Evolutionary conservation across 2,797 vertebrate species (phyloP).

Genomic region (Sebastiscus tertius): DNA sequence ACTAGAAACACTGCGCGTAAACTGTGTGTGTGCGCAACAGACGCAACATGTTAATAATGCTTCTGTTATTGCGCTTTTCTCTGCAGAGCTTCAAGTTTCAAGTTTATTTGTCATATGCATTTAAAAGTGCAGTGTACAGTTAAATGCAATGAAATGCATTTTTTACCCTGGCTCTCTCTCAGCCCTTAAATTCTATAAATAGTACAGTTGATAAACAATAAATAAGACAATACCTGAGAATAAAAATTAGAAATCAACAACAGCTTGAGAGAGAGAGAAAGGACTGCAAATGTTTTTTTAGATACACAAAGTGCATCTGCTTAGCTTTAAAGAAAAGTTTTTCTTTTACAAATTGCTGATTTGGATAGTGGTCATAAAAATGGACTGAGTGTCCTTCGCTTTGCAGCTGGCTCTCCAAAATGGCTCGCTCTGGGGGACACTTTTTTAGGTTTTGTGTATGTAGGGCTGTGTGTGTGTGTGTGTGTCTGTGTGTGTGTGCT

Average conservation of each 20-base stretch:
- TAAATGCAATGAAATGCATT: no score
- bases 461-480: constrained; percentile 8
- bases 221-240: no score
- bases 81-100: constrained; percentile 13
- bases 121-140: no score
- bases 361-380: constrained; percentile 63
- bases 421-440: constrained; percentile 67
- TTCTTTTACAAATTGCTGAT: constrained; percentile 62
- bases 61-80: constrained; percentile 42
- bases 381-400: constrained; percentile 66
- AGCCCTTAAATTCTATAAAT: no score
- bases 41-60: constrained; percentile 77
- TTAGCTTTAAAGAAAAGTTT: constrained; percentile 45
- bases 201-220: no score
- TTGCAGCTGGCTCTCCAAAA: constrained; percentile 76
- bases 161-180: no score
- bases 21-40: constrained; percentile 12
- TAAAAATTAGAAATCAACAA: no score
- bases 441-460: constrained; percentile 52
- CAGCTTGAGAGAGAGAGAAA: neutral
- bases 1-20: constrained; percentile 25
- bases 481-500: constrained; percentile 33
- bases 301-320: constrained; percentile 37
- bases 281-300: constrained; percentile 48
- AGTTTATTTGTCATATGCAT: no score